Evolutionary conservation across 2,113 vertebrate genomes (phyloP).

Genomic region (Cyphomyrus plagiostoma): DNA sequence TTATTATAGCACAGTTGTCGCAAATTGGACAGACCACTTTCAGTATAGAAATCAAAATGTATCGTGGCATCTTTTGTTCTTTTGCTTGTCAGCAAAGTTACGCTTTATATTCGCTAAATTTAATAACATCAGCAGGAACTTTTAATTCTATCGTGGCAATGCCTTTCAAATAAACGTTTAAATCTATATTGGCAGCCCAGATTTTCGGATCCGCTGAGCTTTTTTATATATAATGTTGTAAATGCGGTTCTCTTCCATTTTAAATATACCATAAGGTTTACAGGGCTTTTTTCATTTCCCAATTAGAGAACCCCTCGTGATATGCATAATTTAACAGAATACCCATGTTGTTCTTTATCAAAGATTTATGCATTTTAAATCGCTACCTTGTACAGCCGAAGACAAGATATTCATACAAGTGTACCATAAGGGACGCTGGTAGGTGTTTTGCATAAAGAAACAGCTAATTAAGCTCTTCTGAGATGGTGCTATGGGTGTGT

Average conservation of each 20-base stretch:
- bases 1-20: background rate
- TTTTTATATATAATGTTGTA: background rate
- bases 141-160: background rate
- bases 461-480: background rate
- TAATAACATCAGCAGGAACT: background rate
- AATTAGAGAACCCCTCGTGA: background rate
- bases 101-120: background rate
- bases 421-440: background rate
- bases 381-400: background rate
- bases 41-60: background rate
- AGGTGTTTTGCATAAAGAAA: background rate
- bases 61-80: background rate
- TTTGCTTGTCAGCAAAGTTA: background rate
- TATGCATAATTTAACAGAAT: constrained; percentile 6
- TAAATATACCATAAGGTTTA: constrained; percentile 6
- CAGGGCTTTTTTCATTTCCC: background rate
- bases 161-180: background rate
- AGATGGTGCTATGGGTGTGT: background rate
- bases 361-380: constrained; percentile 1
- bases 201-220: background rate
- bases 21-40: background rate
- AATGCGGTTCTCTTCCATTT: background rate
- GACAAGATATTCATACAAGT: background rate
- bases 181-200: background rate
- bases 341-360: background rate